Conservation (phyloP, 2,113 vertebrate species). For the Phylloscopus whistleri region DNA sequence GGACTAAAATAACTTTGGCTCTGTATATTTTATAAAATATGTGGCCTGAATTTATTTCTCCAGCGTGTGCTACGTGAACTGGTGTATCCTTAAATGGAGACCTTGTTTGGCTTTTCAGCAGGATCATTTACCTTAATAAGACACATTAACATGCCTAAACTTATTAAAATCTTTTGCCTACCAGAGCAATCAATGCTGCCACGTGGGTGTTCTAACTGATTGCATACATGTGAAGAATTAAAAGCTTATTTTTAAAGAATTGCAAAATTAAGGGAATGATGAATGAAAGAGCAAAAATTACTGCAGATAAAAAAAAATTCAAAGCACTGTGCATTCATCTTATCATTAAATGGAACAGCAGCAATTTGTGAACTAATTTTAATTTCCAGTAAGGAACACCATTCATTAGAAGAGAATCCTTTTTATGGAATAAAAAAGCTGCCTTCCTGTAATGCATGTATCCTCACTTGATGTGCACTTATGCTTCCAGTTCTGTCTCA, state of each 20-base stretch:
- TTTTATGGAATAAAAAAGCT: neutral
- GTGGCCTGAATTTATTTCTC: neutral
- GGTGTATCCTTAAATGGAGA: neutral
- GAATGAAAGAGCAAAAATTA: neutral
- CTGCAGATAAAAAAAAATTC: neutral
- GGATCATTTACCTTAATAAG: neutral
- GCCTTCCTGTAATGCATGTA: neutral
- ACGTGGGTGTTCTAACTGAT: neutral
- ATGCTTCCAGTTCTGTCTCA: neutral
- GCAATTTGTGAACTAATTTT: neutral
- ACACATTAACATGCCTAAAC: neutral
- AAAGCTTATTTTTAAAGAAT: neutral
- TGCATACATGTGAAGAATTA: neutral
- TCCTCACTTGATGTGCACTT: neutral
- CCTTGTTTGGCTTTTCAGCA: neutral
- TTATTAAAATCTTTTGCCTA: neutral
- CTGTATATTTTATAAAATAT: neutral
- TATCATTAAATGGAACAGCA: neutral
- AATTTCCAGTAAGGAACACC: neutral
- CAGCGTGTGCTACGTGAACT: neutral
- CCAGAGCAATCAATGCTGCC: neutral
- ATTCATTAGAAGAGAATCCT: neutral
- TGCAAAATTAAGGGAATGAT: neutral
- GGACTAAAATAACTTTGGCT: neutral
- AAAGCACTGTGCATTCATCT: neutral